These are phyloP conservation scores for Drosophila tsacasi DNA, from an alignment of 1,140 invertebrate genomes.

Conservation along the genomic window DNA sequence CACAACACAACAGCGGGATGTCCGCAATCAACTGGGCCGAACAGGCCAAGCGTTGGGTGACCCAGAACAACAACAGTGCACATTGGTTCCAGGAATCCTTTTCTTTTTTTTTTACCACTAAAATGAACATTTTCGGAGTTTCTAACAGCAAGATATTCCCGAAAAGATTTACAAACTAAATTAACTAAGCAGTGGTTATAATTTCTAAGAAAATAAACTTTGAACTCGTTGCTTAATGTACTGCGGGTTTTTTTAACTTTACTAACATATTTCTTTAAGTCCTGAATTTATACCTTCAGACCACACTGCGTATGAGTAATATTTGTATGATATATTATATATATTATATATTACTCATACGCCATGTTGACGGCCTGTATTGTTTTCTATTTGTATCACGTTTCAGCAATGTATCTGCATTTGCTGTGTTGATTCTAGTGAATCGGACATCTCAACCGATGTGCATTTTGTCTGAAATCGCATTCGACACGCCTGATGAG, in stretches of 20 bases:
- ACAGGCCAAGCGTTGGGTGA: slow-evolving; percentile 7
- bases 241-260: no score
- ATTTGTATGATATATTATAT: background rate
- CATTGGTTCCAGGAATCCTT: background rate
- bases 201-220: background rate
- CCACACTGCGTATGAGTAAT: background rate
- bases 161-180: background rate
- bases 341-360: slow-evolving; percentile 1
- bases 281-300: no score
- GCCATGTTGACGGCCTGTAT: background rate
- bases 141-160: background rate
- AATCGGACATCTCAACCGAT: slow-evolving; percentile 1
- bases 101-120: background rate
- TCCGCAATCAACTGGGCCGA: slow-evolving; percentile 29
- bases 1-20: slow-evolving; percentile 52
- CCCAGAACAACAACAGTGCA: background rate
- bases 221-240: background rate
- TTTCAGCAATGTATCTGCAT: slow-evolving; percentile 6
- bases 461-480: slow-evolving; percentile 24
- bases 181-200: background rate
- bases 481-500: slow-evolving; percentile 25
- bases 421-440: slow-evolving; percentile 1
- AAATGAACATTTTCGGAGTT: background rate
- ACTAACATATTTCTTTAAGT: background rate
- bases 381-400: slow-evolving; percentile 9